These are phyloP conservation scores for Emys orbicularis DNA, from an alignment of 2,797 vertebrate genomes.

Conservation along the genomic window DNA sequence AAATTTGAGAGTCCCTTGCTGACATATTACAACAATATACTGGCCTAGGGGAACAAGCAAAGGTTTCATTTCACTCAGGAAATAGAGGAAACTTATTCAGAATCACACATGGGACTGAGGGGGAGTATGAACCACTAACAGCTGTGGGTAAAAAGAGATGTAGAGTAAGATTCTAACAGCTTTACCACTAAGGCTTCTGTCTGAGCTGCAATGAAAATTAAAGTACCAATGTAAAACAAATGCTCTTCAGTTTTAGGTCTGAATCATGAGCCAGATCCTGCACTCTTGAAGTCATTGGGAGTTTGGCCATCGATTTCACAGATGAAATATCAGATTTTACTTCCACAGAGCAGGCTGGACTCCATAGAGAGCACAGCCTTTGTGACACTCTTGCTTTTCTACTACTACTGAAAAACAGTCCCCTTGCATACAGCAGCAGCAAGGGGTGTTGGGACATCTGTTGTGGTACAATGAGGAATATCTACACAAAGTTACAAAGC, in stretches of 20 bases:
- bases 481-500: background rate
- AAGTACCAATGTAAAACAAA: background rate
- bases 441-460: rapidly evolving
- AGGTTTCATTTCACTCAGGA: constrained; percentile 1
- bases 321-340: background rate
- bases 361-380: background rate
- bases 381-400: background rate
- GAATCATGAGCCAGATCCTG: background rate
- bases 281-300: background rate
- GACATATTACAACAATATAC: background rate
- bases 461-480: background rate
- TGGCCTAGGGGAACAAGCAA: background rate
- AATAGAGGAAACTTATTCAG: background rate
- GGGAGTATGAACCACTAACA: background rate
- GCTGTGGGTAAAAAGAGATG: background rate
- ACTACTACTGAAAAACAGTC: background rate
- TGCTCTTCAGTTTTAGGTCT: background rate
- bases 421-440: background rate
- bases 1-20: background rate
- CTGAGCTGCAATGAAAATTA: background rate
- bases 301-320: background rate
- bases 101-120: background rate
- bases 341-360: background rate
- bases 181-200: background rate
- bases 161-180: background rate